A percentile compares a stretch with the other conserved stretches of the same genome.
These are phyloP conservation scores for Meloidogyne hapla DNA, from an alignment of 1,140 invertebrate species.

Conservation along the genomic window DNA sequence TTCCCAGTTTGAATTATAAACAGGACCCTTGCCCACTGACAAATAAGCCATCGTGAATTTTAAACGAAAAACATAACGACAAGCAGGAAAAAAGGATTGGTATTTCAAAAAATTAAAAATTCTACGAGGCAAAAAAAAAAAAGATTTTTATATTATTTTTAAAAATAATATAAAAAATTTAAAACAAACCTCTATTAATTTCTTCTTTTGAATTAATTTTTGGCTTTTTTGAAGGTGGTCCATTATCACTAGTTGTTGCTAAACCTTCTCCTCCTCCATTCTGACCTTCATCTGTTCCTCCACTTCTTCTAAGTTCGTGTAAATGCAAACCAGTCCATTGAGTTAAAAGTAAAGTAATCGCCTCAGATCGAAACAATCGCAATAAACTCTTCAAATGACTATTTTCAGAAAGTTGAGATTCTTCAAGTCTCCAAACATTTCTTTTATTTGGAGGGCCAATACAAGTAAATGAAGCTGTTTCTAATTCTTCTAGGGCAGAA, in stretches of 20 bases:
- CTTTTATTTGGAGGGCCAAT: slow-evolving; percentile 44
- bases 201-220: too few relatives aligned
- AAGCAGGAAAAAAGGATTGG: too few relatives aligned
- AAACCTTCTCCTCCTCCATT: background rate
- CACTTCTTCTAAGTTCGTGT: slow-evolving; percentile 32
- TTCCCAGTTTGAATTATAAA: too few relatives aligned
- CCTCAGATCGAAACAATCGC: slow-evolving; percentile 44
- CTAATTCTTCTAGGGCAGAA: slow-evolving; percentile 40
- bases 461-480: slow-evolving; percentile 36
- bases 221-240: too few relatives aligned
- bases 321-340: slow-evolving; percentile 51
- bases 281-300: background rate
- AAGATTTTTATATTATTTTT: too few relatives aligned
- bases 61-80: too few relatives aligned
- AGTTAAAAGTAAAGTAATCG: slow-evolving; percentile 45
- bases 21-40: too few relatives aligned
- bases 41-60: too few relatives aligned
- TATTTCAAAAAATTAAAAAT: too few relatives aligned
- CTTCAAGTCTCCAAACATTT: slow-evolving; percentile 33
- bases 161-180: background rate
- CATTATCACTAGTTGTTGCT: background rate
- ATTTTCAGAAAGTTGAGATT: slow-evolving; percentile 29
- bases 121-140: too few relatives aligned
- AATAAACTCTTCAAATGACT: slow-evolving; percentile 29
- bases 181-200: background rate